Evolutionary conservation across 2,888 invertebrate species (phyloP), one percentile per base, ranked within the genome.

Genomic region (Lordiphosa andalusiaca): DNA sequence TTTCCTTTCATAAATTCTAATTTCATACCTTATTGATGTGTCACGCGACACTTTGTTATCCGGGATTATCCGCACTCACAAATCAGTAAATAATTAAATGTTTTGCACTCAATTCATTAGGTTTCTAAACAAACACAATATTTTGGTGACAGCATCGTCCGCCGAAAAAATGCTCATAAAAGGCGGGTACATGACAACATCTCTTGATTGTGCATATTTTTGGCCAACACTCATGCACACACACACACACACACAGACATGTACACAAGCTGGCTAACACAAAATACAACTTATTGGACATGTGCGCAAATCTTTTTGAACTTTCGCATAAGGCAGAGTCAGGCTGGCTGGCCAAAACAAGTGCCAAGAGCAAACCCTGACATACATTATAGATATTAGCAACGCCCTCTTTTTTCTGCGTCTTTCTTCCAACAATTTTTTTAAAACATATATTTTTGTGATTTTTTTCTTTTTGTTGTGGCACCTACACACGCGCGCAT

Each of bases 331-430:
- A 50, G 62, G 64, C 38, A 30, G 46, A 30, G 46, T 55, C 55
- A 49, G 62, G 55, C 38, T 9, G 46, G 64, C 64, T 44, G 39
- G 36, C 44, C 49, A 61, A 67, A 69, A 63, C 80, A 77, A 77
- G 81, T 78, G 78, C 75, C 78, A 78, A 82, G 80, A 67, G 69
- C 82, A 75, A 78, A 71, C 78, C 83, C 83, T 78, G 83, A 78
- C 83, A 82, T 63, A 82, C 83, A 78, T 78, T 64, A 67, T 65
- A 49, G 50, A 60, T 71, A 60, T 56, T 75, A 78, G 73, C 69
- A 69, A 78, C 80, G 83, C 83, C 78, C 73, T 75, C 75, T 67
- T 69, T 80, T 62, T 53, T 38, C 21, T 21, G 30, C 16, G 30
- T 25, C 30, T 50, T 56, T 52, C 58, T 49, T 46, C 36, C 13